phyloP scores from a whole-genome alignment of 1,140 invertebrate genomes.

The Bombus picipes region DNA sequence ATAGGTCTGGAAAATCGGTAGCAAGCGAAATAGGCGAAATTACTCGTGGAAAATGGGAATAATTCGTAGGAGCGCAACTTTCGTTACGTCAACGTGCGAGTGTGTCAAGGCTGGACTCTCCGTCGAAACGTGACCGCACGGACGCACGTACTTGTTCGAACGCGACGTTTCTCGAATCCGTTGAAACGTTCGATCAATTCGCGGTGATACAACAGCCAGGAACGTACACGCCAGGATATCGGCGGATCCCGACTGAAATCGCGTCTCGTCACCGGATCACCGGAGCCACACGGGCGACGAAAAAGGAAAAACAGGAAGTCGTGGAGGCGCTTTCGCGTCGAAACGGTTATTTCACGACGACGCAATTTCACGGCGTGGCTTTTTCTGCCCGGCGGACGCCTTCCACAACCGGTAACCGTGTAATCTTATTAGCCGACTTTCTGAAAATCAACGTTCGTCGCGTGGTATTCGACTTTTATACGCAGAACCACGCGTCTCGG shows the following conservation, averaged over 20 bases:
- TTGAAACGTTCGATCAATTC: background rate
- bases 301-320: constrained; percentile 47
- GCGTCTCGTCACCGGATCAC: constrained; percentile 32
- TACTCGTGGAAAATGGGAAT: background rate
- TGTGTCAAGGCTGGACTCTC: constrained; percentile 56
- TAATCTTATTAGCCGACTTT: constrained; percentile 45
- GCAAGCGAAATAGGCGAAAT: background rate
- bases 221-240: constrained; percentile 18
- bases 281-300: background rate
- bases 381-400: constrained; percentile 10
- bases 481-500: background rate
- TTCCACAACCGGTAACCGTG: constrained; percentile 29
- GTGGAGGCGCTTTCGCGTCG: constrained; percentile 33
- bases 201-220: background rate
- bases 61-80: constrained; percentile 15
- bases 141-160: background rate
- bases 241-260: constrained; percentile 33
- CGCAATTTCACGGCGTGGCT: constrained; percentile 27
- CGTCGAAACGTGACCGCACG: constrained; percentile 34
- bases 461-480: background rate
- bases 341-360: constrained; percentile 46
- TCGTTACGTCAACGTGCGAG: constrained; percentile 34
- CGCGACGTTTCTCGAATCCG: background rate
- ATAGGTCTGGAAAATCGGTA: too few relatives aligned
- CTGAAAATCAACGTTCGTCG: background rate